These are phyloP conservation scores for Musca vetustissima DNA, from an alignment of 1,140 invertebrate species.

Conservation along the genomic window DNA sequence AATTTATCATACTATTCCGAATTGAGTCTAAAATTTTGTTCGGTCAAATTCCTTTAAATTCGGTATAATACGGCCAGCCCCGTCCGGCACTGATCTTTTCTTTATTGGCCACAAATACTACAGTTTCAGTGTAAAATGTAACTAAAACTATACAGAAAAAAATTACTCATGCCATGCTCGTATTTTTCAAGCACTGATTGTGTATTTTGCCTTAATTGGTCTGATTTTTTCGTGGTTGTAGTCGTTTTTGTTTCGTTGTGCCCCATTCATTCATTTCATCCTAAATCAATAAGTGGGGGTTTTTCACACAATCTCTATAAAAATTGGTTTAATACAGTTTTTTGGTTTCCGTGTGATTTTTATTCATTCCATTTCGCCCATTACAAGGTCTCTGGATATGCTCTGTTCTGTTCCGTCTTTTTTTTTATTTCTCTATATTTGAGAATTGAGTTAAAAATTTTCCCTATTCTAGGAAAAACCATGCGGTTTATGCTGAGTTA, in stretches of 20 bases:
- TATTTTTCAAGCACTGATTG: slow-evolving; percentile 21
- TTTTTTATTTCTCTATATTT: not conserved
- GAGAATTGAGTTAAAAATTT: slow-evolving; percentile 3
- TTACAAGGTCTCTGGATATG: too few species aligned
- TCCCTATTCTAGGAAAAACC: too few species aligned
- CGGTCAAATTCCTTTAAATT: too few species aligned
- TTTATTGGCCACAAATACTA: not conserved
- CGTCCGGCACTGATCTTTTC: too few species aligned
- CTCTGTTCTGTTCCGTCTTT: too few species aligned
- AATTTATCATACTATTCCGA: too few species aligned
- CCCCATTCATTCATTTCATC: slow-evolving; percentile 17
- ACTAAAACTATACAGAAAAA: slow-evolving; percentile 10
- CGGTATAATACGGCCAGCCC: too few species aligned
- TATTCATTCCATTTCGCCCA: not conserved
- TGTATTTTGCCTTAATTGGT: slow-evolving; percentile 20
- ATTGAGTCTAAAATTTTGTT: too few species aligned
- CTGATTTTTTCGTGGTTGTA: slow-evolving; percentile 14
- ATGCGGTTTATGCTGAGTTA: too few species aligned
- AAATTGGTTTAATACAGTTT: slow-evolving; percentile 20
- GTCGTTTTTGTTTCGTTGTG: not conserved
- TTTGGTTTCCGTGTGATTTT: not conserved
- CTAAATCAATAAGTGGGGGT: slow-evolving; percentile 15
- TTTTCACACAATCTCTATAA: slow-evolving; percentile 19
- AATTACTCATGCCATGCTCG: slow-evolving; percentile 7
- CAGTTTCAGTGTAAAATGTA: slow-evolving; percentile 3